Evolutionary conservation across 1,140 invertebrate genomes (phyloP), one percentile per base, ranked within the genome.

Genomic region (Heliothis virescens): DNA sequence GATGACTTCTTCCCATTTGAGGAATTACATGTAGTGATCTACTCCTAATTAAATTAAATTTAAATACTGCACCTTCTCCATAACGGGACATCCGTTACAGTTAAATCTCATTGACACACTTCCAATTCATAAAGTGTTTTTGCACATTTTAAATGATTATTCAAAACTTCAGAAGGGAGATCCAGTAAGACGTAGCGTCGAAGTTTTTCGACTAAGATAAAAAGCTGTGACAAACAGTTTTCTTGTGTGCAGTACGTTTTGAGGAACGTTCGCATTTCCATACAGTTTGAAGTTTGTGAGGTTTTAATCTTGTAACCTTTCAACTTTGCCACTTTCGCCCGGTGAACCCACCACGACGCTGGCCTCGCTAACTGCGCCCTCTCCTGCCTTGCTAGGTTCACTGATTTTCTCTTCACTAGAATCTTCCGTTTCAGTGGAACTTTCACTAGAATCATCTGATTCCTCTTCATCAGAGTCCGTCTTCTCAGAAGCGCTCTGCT

Each of bases 251-350:
- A 21, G 57, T 57, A 60, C 18, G 3, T 26, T 60, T 41, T 41
- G 18, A 48, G 41, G 16, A 18, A 67, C 16, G 62, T 65, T 16
- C 18, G 11, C 10, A 1, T 48, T 48, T 16, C 12, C 11, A 21
- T 10, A 21, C 13, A 16, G 9, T 41, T 2, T 5, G 0, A 26
- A 26, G 21, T 26, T 26, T 63, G 21, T 3, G 1, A 16, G n/a
- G 29, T 9, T 63, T 50, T 71, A 71, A 0, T 71, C 91, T 62
- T 89, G 85, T 62, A 94, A 76, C 65, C 92, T 88, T 77, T 94
- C 88, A 7, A 94, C 91, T 65, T 94, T 94, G 21, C 92, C 93
- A 62, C 88, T 94, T 7, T 82, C 87, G 1, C 93, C 92, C 9
- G 89, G 87, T 13, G 91, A 90, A 55, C 86, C 88, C 29, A 94